Evolutionary conservation across 2,113 vertebrate genomes (phyloP), one percentile per base, ranked within the genome.

Genomic region (Mugil cephalus): DNA sequence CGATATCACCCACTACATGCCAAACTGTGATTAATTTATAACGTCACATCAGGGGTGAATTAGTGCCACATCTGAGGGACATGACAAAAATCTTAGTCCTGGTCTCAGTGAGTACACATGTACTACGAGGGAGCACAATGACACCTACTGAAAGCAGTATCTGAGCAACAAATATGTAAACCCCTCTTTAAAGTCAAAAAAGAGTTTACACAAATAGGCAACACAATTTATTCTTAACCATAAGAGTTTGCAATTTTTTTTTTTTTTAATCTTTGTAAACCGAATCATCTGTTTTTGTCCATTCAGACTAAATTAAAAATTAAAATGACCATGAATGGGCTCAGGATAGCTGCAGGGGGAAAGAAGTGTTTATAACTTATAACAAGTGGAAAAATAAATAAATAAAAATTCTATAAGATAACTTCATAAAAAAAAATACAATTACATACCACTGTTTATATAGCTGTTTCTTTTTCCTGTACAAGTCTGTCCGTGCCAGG

Each of bases 21-120:
- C 46, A 36, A 13, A n/a, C 55, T 51, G 73, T 17, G 50, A 51
- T 73, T 17, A 38, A 69, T 59, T 60, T 51, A 63, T 14, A 62
- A 30, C 40, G 46, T 48, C 1, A 39, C 61, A 58, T 67, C 48
- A 51, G 19, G 15, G 12, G 14, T 48, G 56, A 30, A 4, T 58
- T 42, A 52, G 14, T 42, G 19, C 75, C 50, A 53, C 45, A 67
- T 58, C 6, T 67, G 24, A 59, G 19, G 38, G 38, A n/a, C 18
- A 47, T 46, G 47, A 51, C 38, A 30, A 21, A 63, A 19, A 60
- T 76, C 15, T 35, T 19, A 67, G 43, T 12, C 24, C 3, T 45
- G 4, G 17, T 13, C 34, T 47, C 62, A 38, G 7, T 9, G 11
- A 5, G 15, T 56, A 24, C 47, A 63, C 40, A 58, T 63, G 17